Base-by-base conservation (phyloP, 2,888 invertebrate genomes). In the Osmoderma eremita region DNA sequence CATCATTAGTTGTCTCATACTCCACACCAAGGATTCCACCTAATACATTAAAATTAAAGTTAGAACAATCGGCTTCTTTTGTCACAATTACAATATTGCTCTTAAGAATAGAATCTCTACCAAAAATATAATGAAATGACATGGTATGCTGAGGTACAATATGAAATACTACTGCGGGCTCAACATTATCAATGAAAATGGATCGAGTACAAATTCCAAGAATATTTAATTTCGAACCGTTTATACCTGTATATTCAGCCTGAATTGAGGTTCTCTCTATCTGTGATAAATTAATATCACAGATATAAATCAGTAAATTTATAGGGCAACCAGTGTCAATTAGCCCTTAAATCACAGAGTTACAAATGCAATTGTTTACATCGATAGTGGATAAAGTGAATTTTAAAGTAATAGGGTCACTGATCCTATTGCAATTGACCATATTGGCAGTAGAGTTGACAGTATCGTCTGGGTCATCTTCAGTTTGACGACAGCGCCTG, bases 101-200 rank as follows among this genome's bases (percentile, higher is more conserved):
- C 12, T 50, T 50, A 12, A 20, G 50, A 50, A 50, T 50, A 24
- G 24, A 50, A 50, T 50, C 13, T 42, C 49, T 51, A 51, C 51
- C 30, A 30, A 51, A 51, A 13, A 51, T 30, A 30, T 30, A 36
- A 30, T 4, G 1, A 49, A 22, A 49, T 20, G 49, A 49, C 49
- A 49, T 49, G n/a, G 49, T 49, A 20, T 22, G 5, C 20, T 49
- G 8, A 20, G 22, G 20, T 10, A 49, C 49, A 20, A 49, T 10
- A 49, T 49, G 20, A 49, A 49, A 49, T 49, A 10, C 20, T 20
- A 49, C 8, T 12, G 18, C 0, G 3, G 20, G 10, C 6, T 22
- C 12, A 20, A 49, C 49, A 51, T 51, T 51, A 51, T 51, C 51
- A 51, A 51, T 51, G 15, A 30, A 50, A 51, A 49, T 49, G 20